These are phyloP conservation scores for Muschampia plurimacula DNA, from an alignment of 2,888 invertebrate species.

Conservation along the genomic window DNA sequence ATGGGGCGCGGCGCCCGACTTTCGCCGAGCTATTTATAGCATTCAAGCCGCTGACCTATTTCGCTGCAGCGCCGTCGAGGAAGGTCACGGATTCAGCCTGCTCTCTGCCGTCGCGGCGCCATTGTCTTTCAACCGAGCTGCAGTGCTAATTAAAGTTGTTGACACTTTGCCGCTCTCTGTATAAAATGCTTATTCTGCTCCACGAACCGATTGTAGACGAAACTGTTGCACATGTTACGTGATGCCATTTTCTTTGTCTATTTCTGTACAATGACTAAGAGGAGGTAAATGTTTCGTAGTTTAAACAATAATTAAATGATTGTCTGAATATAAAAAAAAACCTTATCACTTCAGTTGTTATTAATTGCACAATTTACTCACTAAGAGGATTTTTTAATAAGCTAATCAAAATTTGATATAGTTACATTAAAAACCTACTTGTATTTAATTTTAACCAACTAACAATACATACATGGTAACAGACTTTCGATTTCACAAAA, in stretches of 20 bases:
- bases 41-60: conserved; percentile 84
- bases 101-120: conserved; percentile 79
- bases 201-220: conserved; percentile 51
- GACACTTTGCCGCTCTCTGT: conserved; percentile 69
- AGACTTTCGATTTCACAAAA: not conserved
- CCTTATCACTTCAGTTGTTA: not conserved
- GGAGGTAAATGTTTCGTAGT: not conserved
- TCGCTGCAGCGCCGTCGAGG: conserved; percentile 55
- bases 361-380: not conserved
- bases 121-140: conserved; percentile 81
- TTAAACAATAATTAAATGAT: not conserved
- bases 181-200: conserved; percentile 42
- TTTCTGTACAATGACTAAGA: conserved; percentile 9
- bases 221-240: conserved; percentile 39
- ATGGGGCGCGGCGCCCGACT: conserved; percentile 82
- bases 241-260: conserved; percentile 33
- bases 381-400: not conserved
- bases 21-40: conserved; percentile 85
- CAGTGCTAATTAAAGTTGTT: conserved; percentile 84
- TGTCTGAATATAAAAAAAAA: not conserved
- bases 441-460: too few species aligned
- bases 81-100: conserved; percentile 84
- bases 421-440: not conserved
- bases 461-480: too few species aligned
- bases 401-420: not conserved